Base-by-base conservation (phyloP, 92 coral and sea anemone species). In the Chrysogorgia sp. region DNA sequence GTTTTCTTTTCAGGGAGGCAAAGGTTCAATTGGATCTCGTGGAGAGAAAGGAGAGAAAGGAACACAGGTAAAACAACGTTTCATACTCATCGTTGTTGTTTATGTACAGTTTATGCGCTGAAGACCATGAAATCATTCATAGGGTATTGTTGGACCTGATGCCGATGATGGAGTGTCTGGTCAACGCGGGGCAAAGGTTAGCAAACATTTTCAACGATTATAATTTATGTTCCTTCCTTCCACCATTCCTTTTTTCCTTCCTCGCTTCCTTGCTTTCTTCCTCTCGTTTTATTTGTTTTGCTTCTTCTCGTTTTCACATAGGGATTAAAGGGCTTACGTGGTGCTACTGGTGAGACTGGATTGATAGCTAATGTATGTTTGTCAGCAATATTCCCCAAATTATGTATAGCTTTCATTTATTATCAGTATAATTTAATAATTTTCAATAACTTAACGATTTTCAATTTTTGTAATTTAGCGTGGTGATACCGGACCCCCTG, bases 151-250 rank as follows among this genome's bases (percentile, higher is more conserved):
- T 24, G 87, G 87, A 15, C 5, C 40, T 22, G 75, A 82, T 45
- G 87, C 82, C 35, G 22, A 67, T 50, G 58, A 50, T 64, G 87
- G 87, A 47, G 56, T 49, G 7, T 28, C 22, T 13, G 87, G 87
- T 37, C 13, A 6, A 13, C 79, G 76, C 74, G 87, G 87, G 0
- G 34, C 68, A n/a, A 83, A 83, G 87, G 87, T 83, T 37, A 55
- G 31, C 35, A 26, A n/a, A 32, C 26, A 6, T n/a, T 40, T n/a
- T 47, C 2, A 15, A 7, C 17, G 12, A 37, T 4, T 37, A 37
- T 37, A 12, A 37, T 37, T 37, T 37, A 6, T 19, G 1, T 59
- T 37, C 43, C 43, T 37, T 37, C 43, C 43, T 37, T 37, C 43
- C 43, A 4, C n/a, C 53, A 7, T 47, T 47, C 53, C n/a, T 47